These are phyloP conservation scores for Diarsia brunnea DNA, from an alignment of 2,888 invertebrate genomes.

Conservation along the genomic window DNA sequence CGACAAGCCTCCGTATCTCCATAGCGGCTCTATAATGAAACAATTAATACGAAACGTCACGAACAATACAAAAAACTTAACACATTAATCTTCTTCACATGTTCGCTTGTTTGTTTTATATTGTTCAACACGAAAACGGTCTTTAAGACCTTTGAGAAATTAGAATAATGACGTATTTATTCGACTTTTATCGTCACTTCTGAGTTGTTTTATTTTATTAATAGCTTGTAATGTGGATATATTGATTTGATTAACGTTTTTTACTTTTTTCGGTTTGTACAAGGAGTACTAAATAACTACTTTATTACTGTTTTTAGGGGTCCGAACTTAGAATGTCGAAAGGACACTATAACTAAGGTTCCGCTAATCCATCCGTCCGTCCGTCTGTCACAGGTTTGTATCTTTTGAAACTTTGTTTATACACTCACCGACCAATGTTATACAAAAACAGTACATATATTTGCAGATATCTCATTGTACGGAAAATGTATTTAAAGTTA, in stretches of 20 bases:
- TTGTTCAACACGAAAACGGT: slow-evolving; percentile 81
- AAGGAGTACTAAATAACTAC: not conserved
- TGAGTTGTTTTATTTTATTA: slow-evolving; percentile 43
- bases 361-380: too few species aligned
- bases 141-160: slow-evolving; percentile 73
- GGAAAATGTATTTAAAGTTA: too few species aligned
- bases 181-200: slow-evolving; percentile 69
- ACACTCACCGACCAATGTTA: too few species aligned
- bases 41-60: slow-evolving; percentile 82
- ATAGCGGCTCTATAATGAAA: slow-evolving; percentile 82
- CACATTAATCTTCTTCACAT: slow-evolving; percentile 84
- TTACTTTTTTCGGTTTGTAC: not conserved
- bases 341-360: too few species aligned
- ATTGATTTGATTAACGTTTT: not conserved
- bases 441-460: too few species aligned
- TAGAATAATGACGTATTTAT: slow-evolving; percentile 71
- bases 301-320: not conserved
- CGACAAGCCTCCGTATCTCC: slow-evolving; percentile 78
- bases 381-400: not conserved
- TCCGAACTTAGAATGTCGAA: not conserved
- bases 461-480: too few species aligned
- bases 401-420: not conserved
- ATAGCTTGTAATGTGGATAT: slow-evolving; percentile 23
- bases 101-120: slow-evolving; percentile 81
- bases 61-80: slow-evolving; percentile 56